Percentiles rank a stretch among this genome's conserved stretches.
phyloP scores from a whole-genome alignment of 2,797 vertebrate genomes.

The Hippoglossus hippoglossus region DNA sequence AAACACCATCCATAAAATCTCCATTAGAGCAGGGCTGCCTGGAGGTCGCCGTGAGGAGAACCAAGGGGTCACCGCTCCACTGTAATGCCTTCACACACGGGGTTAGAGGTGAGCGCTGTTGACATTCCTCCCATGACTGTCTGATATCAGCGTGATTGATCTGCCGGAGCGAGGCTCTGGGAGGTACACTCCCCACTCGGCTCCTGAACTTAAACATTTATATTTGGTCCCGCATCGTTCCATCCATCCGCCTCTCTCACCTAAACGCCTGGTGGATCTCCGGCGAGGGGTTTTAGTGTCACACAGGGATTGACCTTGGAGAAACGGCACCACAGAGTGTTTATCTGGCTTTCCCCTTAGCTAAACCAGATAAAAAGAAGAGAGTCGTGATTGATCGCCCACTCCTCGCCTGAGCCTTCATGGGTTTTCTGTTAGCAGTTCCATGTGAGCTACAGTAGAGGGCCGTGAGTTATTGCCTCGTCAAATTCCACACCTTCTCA shows the following conservation, averaged over 20 bases:
- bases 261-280: constrained; percentile 69
- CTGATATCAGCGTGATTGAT: constrained; percentile 81
- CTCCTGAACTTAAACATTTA: constrained; percentile 80
- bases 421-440: constrained; percentile 64
- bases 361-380: constrained; percentile 76
- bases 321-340: constrained; percentile 67
- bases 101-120: constrained; percentile 80
- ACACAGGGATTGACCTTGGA: constrained; percentile 73
- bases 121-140: constrained; percentile 81
- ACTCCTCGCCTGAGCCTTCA: constrained; percentile 55
- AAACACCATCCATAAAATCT: constrained; percentile 82
- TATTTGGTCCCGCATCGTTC: constrained; percentile 52
- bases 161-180: constrained; percentile 57
- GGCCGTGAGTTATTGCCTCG: constrained; percentile 65
- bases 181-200: constrained; percentile 61
- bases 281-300: constrained; percentile 63
- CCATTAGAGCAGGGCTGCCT: constrained; percentile 78
- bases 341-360: constrained; percentile 77
- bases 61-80: constrained; percentile 69
- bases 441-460: constrained; percentile 73
- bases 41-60: constrained; percentile 75
- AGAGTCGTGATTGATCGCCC: constrained; percentile 68
- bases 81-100: constrained; percentile 76
- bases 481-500: constrained; percentile 80
- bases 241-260: constrained; percentile 39